A percentile compares a stretch with the other conserved stretches of the same genome.
Evolutionary conservation across 1,140 invertebrate genomes (phyloP).

Genomic region (Maniola jurtina): DNA sequence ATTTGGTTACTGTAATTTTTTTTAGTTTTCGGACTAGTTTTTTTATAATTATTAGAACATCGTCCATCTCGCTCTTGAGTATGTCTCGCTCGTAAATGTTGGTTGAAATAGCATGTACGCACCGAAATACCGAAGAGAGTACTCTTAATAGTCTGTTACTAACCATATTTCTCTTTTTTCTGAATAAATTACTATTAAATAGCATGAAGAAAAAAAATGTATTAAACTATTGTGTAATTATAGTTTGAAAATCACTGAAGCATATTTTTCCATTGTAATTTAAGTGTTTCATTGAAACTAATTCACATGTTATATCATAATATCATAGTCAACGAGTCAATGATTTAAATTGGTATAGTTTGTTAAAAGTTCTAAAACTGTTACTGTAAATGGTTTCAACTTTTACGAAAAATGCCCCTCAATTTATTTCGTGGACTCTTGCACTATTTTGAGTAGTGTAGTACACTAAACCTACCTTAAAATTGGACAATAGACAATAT

Average conservation of each 20-base stretch:
- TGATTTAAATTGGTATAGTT: background rate
- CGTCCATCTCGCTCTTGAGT: too few species aligned
- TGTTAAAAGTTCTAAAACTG: background rate
- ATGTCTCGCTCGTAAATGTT: too few species aligned
- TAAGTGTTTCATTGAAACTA: conserved; percentile 53
- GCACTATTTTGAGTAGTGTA: conserved; percentile 2
- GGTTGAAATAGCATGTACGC: too few species aligned
- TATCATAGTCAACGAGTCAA: background rate
- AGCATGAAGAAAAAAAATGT: conserved; percentile 15
- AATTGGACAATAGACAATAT: conserved; percentile 22
- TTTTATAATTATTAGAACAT: too few species aligned
- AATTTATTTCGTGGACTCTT: background rate
- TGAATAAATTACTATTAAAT: conserved; percentile 26
- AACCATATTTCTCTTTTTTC: background rate
- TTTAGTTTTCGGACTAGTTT: too few species aligned
- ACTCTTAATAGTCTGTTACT: background rate
- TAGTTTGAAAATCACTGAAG: conserved; percentile 48
- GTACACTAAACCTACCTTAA: conserved; percentile 45
- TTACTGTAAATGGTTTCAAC: background rate
- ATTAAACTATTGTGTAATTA: conserved; percentile 47
- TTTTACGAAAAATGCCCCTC: background rate
- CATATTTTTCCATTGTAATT: conserved; percentile 67
- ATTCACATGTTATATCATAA: conserved; percentile 40
- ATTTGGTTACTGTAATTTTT: too few species aligned
- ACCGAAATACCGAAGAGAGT: too few species aligned